Base-by-base conservation (phyloP, 2,113 vertebrate species). In the Fregata magnificens region DNA sequence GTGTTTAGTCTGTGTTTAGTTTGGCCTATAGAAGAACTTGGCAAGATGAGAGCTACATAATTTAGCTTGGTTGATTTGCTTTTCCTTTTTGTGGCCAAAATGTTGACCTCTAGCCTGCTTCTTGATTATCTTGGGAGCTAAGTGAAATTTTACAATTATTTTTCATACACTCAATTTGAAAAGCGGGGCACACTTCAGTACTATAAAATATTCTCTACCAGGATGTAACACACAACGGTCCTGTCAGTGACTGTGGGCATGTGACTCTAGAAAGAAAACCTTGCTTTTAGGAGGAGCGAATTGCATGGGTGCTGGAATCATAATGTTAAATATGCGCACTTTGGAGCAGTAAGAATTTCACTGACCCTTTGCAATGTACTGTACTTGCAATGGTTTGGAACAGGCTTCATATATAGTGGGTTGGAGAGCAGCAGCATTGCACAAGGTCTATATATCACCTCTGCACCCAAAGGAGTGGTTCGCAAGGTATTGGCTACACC, bases 1-100 rank as follows among this genome's bases (percentile, higher is more conserved):
- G 44, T 93, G 70, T 95, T 93, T 96, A 58, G 73, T 95, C 91
- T 94, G 44, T 95, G 93, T 94, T 96, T 94, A 76, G 83, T 89
- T 95, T 95, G 95, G 80, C 90, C 49, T 66, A 11, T 9, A 59
- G 76, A 78, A 74, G 63, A 84, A 52, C 80, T 92, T 95, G 76
- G 88, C 31, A 0, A 71, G 44, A 69, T 67, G 79, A 71, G 49
- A 88, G 44, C 69, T 86, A 32, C 1, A 3, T 78, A 69, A 74
- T 93, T 92, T n/a, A 92, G 47, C 20, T 3, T 83, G 50, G 26
- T 77, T 93, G 62, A 50, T 94, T 96, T 90, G 25, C n/a, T 86
- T 82, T 81, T 72, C 66, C 24, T 93, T 93, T 73, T 49, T 1
- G 0, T 70, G 67, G 62, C 77, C 85, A 93, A 69, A 76, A 45